These are phyloP conservation scores for Polypterus senegalus DNA, from an alignment of 2,113 vertebrate species.

Conservation along the genomic window DNA sequence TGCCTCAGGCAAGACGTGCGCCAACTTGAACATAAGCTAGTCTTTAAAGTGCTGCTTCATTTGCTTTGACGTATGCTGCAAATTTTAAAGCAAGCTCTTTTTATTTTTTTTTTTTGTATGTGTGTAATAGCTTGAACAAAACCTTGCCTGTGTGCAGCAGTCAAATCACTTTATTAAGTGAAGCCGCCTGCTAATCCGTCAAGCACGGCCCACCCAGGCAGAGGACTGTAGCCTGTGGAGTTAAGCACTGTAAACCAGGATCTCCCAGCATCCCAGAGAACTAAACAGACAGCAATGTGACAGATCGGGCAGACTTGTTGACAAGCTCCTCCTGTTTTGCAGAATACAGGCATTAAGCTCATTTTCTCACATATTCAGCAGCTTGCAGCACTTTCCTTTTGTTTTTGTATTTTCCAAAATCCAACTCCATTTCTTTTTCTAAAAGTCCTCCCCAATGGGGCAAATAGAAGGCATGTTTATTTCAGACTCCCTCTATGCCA, in stretches of 20 bases:
- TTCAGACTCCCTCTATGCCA: too few relatives aligned
- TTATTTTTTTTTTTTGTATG: constrained; percentile 16
- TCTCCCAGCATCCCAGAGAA: neutral
- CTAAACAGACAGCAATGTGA: too few relatives aligned
- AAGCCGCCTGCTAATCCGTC: neutral
- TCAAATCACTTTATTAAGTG: constrained; percentile 2
- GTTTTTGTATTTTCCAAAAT: too few relatives aligned
- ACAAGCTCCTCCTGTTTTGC: too few relatives aligned
- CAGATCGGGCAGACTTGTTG: too few relatives aligned
- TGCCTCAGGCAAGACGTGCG: neutral
- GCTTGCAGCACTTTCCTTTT: too few relatives aligned
- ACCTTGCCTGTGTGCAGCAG: neutral
- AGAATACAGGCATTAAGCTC: too few relatives aligned
- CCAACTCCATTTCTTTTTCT: too few relatives aligned
- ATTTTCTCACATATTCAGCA: too few relatives aligned
- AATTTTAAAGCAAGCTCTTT: constrained; percentile 20
- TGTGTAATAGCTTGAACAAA: constrained; percentile 18
- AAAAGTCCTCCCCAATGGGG: too few relatives aligned
- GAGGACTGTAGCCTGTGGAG: neutral
- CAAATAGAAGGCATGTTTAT: too few relatives aligned
- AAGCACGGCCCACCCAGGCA: constrained; percentile 1
- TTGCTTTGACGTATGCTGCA: constrained; percentile 40
- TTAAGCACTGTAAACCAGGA: too few relatives aligned
- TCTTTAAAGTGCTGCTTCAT: constrained; percentile 36
- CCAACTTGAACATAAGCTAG: constrained; percentile 3